A percentile compares a stretch with the other conserved stretches of the same genome.
These are phyloP conservation scores for Nomia melanderi DNA, from an alignment of 1,140 invertebrate species.

Conservation along the genomic window DNA sequence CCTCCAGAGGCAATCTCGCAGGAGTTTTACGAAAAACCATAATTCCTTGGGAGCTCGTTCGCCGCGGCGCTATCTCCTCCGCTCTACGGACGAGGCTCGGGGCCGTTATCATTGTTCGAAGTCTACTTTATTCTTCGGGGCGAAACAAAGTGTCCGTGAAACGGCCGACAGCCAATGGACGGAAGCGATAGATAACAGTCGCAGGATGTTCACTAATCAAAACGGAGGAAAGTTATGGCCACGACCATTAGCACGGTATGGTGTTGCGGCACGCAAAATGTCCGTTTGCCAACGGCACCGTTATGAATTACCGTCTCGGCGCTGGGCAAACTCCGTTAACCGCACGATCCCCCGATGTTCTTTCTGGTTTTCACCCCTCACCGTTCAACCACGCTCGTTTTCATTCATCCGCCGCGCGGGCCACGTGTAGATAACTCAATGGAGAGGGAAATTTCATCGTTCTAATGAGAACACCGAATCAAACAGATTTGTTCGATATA, in stretches of 20 bases:
- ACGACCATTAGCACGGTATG: constrained; percentile 42
- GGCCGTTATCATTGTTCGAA: constrained; percentile 19
- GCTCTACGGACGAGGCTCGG: not conserved
- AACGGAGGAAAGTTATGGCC: constrained; percentile 44
- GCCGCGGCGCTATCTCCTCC: constrained; percentile 15
- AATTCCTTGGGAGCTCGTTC: constrained; percentile 19
- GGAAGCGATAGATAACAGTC: constrained; percentile 27
- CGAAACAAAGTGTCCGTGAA: constrained; percentile 14
- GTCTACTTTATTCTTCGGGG: constrained; percentile 8
- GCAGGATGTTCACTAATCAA: constrained; percentile 44
- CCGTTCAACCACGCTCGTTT: not conserved
- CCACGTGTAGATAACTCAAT: not conserved
- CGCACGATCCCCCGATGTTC: not conserved
- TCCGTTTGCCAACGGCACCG: constrained; percentile 5
- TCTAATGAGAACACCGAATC: no score
- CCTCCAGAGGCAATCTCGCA: constrained; percentile 6
- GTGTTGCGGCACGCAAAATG: constrained; percentile 50
- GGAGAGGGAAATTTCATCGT: no score
- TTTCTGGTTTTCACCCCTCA: not conserved
- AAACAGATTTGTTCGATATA: no score
- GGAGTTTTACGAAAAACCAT: constrained; percentile 37
- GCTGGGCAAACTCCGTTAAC: not conserved
- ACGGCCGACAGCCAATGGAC: constrained; percentile 18
- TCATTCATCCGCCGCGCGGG: not conserved
- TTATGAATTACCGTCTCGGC: constrained; percentile 14